Evolutionary conservation across 2,888 invertebrate genomes (phyloP), one percentile per base, ranked within the genome.

Genomic region (Hylaea fasciaria): DNA sequence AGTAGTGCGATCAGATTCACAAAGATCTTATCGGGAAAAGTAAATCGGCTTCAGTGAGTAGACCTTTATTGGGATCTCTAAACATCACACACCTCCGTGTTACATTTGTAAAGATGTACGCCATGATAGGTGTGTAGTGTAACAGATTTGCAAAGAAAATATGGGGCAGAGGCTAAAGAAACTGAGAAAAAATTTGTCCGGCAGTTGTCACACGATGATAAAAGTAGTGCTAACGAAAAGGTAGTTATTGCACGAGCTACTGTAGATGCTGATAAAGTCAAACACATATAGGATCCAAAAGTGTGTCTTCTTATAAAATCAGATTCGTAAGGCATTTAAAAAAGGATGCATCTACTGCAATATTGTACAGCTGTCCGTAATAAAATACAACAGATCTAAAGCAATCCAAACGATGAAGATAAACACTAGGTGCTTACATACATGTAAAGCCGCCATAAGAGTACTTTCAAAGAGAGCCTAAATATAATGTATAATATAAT

Each of bases 21-120:
- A 22, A 22, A 9, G 9, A 32, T 32, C 32, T 7, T 32, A 9
- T 8, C 32, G 1, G 32, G 1, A 32, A 0, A 32, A 32, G 9
- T 8, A 32, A n/a, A 32, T 32, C 32, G 32, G 32, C 10, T 9
- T 8, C 32, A 7, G 32, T 32, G 9, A 10, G 32, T 37, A 37
- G 40, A n/a, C 22, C 22, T 22, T 22, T 22, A 40, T 13, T 13
- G 8, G 13, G 13, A 12, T n/a, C 16, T 35, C 39, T 44, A 41
- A 58, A 35, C 46, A 17, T 44, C 53, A 51, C 58, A 46, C 58
- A 43, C 41, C 43, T 50, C 14, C 39, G 11, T 16, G 56, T 50
- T 40, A 46, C 16, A 47, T 54, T 51, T 49, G 39, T 51, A 45
- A 37, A 60, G 48, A 61, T 49, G 17, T 50, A 50, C 13, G 17